These are phyloP conservation scores for Okapia johnstoni DNA, from an alignment of 2,113 vertebrate species.

Conservation along the genomic window DNA sequence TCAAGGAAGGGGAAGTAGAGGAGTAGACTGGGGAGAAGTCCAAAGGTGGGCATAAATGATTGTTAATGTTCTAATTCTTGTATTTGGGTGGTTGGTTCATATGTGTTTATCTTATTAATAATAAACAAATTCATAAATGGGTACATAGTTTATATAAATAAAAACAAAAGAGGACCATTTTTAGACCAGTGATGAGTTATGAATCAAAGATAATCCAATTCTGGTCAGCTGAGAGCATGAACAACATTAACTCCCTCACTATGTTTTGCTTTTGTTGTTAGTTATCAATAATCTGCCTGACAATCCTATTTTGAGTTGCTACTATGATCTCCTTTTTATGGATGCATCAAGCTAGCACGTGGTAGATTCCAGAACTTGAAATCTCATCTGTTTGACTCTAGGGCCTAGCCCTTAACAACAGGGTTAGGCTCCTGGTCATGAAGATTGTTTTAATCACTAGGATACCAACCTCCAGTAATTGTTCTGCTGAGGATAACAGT, in stretches of 20 bases:
- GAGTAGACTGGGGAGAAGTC: neutral
- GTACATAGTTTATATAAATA: neutral
- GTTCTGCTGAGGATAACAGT: neutral
- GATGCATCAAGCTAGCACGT: neutral
- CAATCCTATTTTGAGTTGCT: neutral
- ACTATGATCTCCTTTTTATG: slow-evolving; percentile 4
- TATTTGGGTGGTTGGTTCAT: neutral
- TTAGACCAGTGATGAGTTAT: neutral
- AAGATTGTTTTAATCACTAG: neutral
- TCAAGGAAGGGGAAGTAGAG: neutral
- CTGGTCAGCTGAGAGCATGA: neutral
- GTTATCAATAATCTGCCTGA: neutral
- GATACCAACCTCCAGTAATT: neutral
- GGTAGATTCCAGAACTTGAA: neutral
- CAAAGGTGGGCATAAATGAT: neutral
- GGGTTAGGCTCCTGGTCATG: neutral
- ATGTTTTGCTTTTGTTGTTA: slow-evolving; percentile 12
- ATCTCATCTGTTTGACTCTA: neutral
- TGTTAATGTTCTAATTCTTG: neutral
- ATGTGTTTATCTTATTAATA: slow-evolving; percentile 9
- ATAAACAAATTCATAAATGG: neutral
- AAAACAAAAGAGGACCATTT: neutral
- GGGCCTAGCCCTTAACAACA: neutral
- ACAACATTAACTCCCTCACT: neutral
- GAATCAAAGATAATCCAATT: neutral